Evolutionary conservation across 2,113 vertebrate species (phyloP).

Genomic region (Halichoeres trimaculatus): DNA sequence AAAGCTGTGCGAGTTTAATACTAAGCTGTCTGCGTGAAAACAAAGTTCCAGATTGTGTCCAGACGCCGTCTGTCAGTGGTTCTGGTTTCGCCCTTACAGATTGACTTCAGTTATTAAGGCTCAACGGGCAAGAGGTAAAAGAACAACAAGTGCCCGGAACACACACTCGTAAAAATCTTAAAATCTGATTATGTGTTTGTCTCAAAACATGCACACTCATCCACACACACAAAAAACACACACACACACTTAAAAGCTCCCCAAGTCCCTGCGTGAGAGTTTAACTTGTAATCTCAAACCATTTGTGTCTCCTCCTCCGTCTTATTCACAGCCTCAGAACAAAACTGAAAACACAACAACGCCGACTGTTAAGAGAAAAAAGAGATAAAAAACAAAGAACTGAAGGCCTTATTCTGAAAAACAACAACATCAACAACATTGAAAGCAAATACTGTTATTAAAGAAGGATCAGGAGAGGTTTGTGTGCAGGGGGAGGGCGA

Average conservation of each 20-base stretch:
- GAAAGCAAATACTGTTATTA: conserved; percentile 79
- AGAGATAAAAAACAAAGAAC: conserved; percentile 18
- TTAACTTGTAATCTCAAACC: conserved; percentile 61
- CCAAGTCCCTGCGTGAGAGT: conserved; percentile 67
- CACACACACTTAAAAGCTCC: conserved; percentile 61
- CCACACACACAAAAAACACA: conserved; percentile 25
- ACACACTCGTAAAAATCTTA: conserved; percentile 69
- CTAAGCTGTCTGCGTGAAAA: background rate
- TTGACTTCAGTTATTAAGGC: conserved; percentile 82
- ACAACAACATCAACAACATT: conserved; percentile 41
- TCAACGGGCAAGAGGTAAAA: conserved; percentile 82
- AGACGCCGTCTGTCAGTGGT: conserved; percentile 40
- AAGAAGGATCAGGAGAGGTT: conserved; percentile 38
- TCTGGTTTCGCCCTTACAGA: conserved; percentile 62
- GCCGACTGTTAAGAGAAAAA: conserved; percentile 38
- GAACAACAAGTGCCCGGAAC: conserved; percentile 78
- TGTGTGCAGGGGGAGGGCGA: conserved; percentile 26
- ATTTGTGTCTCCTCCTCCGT: conserved; percentile 45
- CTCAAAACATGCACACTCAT: conserved; percentile 61
- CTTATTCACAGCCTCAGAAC: conserved; percentile 75
- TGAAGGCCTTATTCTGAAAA: conserved; percentile 52
- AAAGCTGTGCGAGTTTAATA: background rate
- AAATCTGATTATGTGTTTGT: conserved; percentile 67
- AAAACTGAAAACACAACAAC: conserved; percentile 37
- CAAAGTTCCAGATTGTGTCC: background rate